phyloP scores from a whole-genome alignment of 1,140 invertebrate species.

The Micrasema longulum region DNA sequence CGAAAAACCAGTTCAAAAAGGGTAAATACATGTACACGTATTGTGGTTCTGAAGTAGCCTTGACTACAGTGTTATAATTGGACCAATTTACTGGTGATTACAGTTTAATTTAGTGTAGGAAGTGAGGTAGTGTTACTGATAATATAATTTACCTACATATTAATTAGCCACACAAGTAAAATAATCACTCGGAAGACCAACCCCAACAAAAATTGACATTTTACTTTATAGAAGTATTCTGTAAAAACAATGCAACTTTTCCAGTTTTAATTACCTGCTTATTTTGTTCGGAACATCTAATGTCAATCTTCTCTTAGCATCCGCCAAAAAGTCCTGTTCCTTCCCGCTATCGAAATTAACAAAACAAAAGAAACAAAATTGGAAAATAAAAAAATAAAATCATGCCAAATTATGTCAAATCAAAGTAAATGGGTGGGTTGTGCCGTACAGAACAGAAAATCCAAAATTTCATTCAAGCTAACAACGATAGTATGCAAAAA shows the following conservation, averaged over 20 bases:
- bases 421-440: neutral
- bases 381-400: conserved; percentile 40
- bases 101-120: too few relatives aligned
- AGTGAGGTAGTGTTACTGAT: too few relatives aligned
- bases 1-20: too few relatives aligned
- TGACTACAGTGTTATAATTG: too few relatives aligned
- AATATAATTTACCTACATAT: too few relatives aligned
- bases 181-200: too few relatives aligned
- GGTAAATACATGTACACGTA: neutral
- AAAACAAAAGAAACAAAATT: conserved; percentile 38
- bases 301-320: conserved; percentile 44
- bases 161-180: too few relatives aligned
- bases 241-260: too few relatives aligned
- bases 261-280: conserved; percentile 30
- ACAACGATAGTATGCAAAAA: conserved; percentile 31
- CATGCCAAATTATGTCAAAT: conserved; percentile 2
- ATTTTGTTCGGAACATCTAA: conserved; percentile 44
- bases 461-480: conserved; percentile 8
- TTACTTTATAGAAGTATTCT: too few relatives aligned
- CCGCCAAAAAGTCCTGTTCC: conserved; percentile 41
- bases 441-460: neutral
- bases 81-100: too few relatives aligned
- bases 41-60: too few relatives aligned
- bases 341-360: conserved; percentile 41
- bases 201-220: too few relatives aligned